These are phyloP conservation scores for Ornithorhynchus anatinus DNA, from an alignment of 2,113 vertebrate species.

Conservation along the genomic window DNA sequence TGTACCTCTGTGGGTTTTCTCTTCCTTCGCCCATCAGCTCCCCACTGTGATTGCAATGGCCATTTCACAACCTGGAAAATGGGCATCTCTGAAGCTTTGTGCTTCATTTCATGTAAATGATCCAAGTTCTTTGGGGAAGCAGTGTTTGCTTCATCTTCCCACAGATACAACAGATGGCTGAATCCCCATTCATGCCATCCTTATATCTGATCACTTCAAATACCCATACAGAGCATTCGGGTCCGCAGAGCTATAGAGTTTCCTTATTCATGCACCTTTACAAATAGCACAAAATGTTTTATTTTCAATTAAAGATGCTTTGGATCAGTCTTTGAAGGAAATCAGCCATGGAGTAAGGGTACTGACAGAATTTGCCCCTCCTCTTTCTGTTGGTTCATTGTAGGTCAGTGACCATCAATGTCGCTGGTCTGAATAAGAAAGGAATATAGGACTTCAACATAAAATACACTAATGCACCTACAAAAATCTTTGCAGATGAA, in stretches of 20 bases:
- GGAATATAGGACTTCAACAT: no score
- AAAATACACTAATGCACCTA: no score
- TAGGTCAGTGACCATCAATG: no score
- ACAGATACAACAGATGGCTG: constrained; percentile 34
- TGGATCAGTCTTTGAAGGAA: no score
- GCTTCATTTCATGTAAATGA: constrained; percentile 28
- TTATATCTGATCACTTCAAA: no score
- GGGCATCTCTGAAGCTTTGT: constrained; percentile 17
- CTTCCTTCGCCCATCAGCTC: constrained; percentile 37
- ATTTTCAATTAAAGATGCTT: no score
- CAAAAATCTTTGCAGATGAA: no score
- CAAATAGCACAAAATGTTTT: background rate
- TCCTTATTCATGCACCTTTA: background rate
- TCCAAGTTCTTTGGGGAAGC: constrained; percentile 7
- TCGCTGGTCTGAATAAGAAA: no score
- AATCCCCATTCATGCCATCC: no score
- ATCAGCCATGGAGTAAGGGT: no score
- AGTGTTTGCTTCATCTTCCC: background rate
- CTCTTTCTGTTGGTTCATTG: no score
- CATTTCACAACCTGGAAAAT: constrained; percentile 36
- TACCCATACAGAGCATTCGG: background rate
- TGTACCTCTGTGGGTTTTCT: constrained; percentile 36
- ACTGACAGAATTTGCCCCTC: no score
- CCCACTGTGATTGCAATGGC: constrained; percentile 38
- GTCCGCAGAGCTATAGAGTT: background rate